Evolutionary conservation across 2,888 invertebrate species (phyloP), one percentile per base, ranked within the genome.

Genomic region (Julus scanicus): DNA sequence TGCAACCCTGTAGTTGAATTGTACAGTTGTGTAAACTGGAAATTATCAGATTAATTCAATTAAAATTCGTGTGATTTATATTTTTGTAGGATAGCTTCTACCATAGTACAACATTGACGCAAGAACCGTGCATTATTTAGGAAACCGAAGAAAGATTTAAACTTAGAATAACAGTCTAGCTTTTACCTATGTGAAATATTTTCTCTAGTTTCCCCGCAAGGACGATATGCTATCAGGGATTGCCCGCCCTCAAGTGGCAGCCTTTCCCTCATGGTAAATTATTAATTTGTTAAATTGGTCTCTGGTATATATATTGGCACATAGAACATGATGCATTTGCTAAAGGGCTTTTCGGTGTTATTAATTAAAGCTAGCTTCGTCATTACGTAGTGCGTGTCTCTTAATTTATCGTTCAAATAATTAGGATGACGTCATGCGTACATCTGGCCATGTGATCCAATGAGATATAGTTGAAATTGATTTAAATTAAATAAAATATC

Each of bases 321-420:
- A 29, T 11, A n/a, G 6, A 71, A 3, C 71, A 29, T 9, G 11
- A 3, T 29, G 71, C 71, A 71, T 71, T 71, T 29, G 71, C 71
- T 29, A 71, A 71, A 71, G 29, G 71, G 71, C 71, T 71, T 71
- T 71, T 71, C 71, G 71, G 71, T 71, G 71, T 29, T 71, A 71
- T 71, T 71, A 71, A 71, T 71, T 71, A 71, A 15, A 44, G n/a
- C 57, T 63, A 15, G 17, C 57, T 63, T n/a, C 9, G 71, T 29
- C 29, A 71, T 71, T 13, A 29, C 29, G 71, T 29, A 9, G 29
- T 71, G 8, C 63, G 63, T 71, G 71, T 29, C 29, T 29, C 71
- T 71, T 29, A 71, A 71, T 71, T 71, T 29, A 71, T 71, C 29
- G 11, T 29, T 29, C 37, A 29, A 8, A 71, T 71, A 71, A 71